Evolutionary conservation across 2,113 vertebrate species (phyloP).

Genomic region (Garra rufa): DNA sequence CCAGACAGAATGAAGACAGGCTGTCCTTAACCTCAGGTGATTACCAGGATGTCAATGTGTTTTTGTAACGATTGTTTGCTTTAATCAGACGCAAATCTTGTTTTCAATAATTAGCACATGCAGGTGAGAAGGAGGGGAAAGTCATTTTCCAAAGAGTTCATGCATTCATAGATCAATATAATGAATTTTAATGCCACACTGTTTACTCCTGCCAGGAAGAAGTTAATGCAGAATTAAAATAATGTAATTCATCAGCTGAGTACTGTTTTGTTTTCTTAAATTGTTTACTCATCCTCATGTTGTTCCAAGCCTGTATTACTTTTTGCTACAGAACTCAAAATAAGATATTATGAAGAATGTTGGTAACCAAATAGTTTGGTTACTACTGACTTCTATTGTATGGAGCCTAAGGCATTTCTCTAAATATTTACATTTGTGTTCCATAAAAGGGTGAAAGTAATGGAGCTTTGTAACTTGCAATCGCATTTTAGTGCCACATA

Average conservation of each 20-base stretch:
- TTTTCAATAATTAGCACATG: constrained; percentile 79
- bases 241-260: constrained; percentile 60
- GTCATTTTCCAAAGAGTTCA: constrained; percentile 67
- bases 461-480: too few species aligned
- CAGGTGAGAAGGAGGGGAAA: constrained; percentile 69
- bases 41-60: constrained; percentile 64
- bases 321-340: background rate
- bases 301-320: background rate
- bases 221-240: constrained; percentile 69
- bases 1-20: constrained; percentile 64
- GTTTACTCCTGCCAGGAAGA: constrained; percentile 64
- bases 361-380: background rate
- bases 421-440: background rate
- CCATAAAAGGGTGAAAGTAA: background rate
- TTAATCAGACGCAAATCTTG: constrained; percentile 76
- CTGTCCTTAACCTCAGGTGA: constrained; percentile 68
- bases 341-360: background rate
- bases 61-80: constrained; percentile 65
- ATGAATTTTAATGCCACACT: constrained; percentile 68
- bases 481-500: too few species aligned
- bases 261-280: constrained; percentile 60
- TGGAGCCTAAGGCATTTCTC: background rate
- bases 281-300: background rate
- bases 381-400: background rate
- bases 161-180: constrained; percentile 67